Evolutionary conservation across 2,797 vertebrate genomes (phyloP).

Genomic region (Scolopax rusticola): DNA sequence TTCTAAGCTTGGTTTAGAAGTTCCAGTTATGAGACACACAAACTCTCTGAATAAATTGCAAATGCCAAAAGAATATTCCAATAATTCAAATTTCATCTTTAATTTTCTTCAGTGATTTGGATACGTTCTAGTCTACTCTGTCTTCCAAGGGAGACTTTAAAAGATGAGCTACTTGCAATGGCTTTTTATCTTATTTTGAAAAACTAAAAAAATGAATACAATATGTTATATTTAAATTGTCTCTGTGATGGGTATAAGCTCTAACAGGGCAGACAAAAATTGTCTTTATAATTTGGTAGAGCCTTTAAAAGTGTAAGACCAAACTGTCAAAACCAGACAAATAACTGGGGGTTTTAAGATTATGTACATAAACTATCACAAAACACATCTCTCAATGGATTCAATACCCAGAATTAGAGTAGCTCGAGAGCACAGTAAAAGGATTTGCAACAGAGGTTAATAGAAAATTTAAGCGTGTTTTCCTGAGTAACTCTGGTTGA

Average conservation of each 20-base stretch:
- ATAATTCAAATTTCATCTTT: neutral
- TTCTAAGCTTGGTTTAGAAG: neutral
- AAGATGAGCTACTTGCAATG: neutral
- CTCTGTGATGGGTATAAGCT: neutral
- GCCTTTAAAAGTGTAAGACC: neutral
- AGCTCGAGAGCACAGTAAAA: neutral
- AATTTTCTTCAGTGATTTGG: conserved; percentile 17
- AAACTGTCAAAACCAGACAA: neutral
- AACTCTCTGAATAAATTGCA: neutral
- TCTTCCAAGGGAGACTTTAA: neutral
- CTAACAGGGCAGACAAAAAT: neutral
- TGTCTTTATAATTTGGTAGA: neutral
- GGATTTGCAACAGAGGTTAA: neutral
- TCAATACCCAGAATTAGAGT: neutral
- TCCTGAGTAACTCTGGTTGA: neutral
- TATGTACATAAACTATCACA: neutral
- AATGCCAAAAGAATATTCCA: neutral
- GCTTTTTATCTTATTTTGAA: neutral
- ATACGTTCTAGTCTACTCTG: neutral
- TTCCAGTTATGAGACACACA: neutral
- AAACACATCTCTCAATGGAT: neutral
- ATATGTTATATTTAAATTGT: neutral
- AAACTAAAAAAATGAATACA: neutral
- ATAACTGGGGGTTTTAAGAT: neutral
- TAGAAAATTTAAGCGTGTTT: neutral